phyloP scores from a whole-genome alignment of 2,113 vertebrate genomes.

The Triplophysa dalaica region DNA sequence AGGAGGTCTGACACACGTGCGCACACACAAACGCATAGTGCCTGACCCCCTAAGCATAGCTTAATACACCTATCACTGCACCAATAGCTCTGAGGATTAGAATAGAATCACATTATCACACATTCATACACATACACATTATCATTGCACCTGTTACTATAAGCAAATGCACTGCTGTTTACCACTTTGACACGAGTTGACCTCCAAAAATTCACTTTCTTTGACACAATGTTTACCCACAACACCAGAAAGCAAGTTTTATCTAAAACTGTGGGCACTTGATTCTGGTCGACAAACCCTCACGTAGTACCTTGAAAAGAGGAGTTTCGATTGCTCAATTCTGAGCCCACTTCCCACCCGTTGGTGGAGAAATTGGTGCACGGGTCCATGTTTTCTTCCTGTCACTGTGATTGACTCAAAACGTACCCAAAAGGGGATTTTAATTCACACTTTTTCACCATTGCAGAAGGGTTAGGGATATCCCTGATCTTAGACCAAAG shows the following conservation, averaged over 20 bases:
- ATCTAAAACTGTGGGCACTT: background rate
- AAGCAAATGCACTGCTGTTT: constrained; percentile 17
- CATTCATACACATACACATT: constrained; percentile 13
- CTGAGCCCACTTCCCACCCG: constrained; percentile 25
- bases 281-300: background rate
- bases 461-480: background rate
- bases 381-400: constrained; percentile 1
- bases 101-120: constrained; percentile 34
- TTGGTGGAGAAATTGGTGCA: constrained; percentile 26
- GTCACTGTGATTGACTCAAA: background rate
- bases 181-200: background rate
- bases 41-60: constrained; percentile 11
- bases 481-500: constrained; percentile 28
- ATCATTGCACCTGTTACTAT: constrained; percentile 18
- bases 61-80: constrained; percentile 1
- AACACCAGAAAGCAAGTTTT: background rate
- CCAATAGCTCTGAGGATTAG: constrained; percentile 44
- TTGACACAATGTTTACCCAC: background rate
- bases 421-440: constrained; percentile 22
- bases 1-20: constrained; percentile 9
- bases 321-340: constrained; percentile 22
- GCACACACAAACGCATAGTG: background rate
- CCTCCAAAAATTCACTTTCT: background rate
- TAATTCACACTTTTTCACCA: background rate
- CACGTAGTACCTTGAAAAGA: background rate